Evolutionary conservation across 2,113 vertebrate genomes (phyloP).

Genomic region (Shinisaurus crocodilurus): DNA sequence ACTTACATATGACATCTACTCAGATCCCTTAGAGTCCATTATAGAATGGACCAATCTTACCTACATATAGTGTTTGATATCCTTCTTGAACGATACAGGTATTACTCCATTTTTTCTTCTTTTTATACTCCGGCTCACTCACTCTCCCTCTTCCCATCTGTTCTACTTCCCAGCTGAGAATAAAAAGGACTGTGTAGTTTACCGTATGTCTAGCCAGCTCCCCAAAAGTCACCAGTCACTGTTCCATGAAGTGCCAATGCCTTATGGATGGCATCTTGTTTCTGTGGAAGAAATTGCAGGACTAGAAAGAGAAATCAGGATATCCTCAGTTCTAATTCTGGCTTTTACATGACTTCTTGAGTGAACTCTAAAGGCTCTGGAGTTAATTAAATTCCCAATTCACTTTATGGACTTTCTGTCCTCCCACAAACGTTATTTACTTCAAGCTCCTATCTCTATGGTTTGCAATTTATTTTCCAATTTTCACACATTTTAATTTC

Average conservation of each 20-base stretch:
- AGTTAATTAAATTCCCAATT: background rate
- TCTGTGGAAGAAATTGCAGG: background rate
- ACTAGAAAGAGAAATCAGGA: background rate
- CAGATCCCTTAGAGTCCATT: background rate
- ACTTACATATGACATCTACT: background rate
- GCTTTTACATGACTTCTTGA: background rate
- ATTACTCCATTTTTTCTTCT: constrained; percentile 10
- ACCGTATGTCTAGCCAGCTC: background rate
- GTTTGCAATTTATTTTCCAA: background rate
- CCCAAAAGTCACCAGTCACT: background rate
- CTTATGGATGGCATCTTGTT: background rate
- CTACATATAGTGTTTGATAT: background rate
- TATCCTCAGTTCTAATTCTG: background rate
- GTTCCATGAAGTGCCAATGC: background rate
- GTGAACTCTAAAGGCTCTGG: background rate
- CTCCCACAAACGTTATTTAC: background rate
- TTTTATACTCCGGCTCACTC: background rate
- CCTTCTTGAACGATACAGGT: background rate
- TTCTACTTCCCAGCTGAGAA: background rate
- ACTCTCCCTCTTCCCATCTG: background rate
- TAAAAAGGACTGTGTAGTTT: background rate
- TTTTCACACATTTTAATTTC: background rate
- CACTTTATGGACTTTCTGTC: background rate
- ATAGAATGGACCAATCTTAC: background rate
- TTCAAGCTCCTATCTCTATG: background rate